A percentile compares a stretch with the other conserved stretches of the same genome.
These are phyloP conservation scores for Drosophila mulleri DNA, from an alignment of 2,888 invertebrate genomes.

Conservation along the genomic window DNA sequence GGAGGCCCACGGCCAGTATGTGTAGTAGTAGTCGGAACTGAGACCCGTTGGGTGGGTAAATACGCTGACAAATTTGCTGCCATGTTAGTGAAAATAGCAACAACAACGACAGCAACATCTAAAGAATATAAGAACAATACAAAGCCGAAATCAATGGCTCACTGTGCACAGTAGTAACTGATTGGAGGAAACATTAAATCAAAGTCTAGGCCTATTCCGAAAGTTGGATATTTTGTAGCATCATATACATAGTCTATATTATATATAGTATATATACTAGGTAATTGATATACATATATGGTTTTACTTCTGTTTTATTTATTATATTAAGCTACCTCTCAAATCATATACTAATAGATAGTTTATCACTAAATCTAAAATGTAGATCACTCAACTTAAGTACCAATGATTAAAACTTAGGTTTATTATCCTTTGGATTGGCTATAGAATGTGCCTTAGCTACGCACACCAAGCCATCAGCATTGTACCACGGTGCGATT, in stretches of 20 bases:
- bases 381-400: too few species aligned
- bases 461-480: background rate
- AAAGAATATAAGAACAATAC: conserved; percentile 58
- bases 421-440: background rate
- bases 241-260: too few species aligned
- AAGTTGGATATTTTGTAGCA: background rate
- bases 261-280: too few species aligned
- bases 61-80: conserved; percentile 58
- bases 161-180: conserved; percentile 45
- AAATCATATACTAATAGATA: background rate
- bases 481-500: conserved; percentile 51
- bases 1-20: conserved; percentile 18
- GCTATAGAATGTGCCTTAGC: too few species aligned
- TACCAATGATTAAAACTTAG: background rate
- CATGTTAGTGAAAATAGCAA: conserved; percentile 47
- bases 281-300: too few species aligned
- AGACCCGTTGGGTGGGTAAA: conserved; percentile 47
- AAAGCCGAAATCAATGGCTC: conserved; percentile 53
- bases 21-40: conserved; percentile 37
- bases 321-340: background rate
- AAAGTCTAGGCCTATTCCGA: background rate
- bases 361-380: background rate
- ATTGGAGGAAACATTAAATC: background rate
- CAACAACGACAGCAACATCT: conserved; percentile 37
- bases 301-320: background rate